phyloP scores from a whole-genome alignment of 2,888 invertebrate genomes.

The Meandrusa payeni region DNA sequence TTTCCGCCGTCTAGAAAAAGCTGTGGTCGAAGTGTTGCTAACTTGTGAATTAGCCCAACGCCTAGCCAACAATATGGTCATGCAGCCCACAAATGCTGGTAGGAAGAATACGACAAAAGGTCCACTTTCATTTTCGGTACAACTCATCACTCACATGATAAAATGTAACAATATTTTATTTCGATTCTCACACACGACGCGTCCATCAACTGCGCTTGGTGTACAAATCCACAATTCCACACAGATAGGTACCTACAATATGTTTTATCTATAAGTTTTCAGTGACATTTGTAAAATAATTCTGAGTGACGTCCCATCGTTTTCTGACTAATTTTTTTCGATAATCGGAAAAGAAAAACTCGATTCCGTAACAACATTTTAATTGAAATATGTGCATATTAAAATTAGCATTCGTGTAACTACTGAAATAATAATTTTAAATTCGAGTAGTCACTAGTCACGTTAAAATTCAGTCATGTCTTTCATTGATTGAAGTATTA shows the following conservation, averaged over 20 bases:
- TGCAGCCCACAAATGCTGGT: slow-evolving; percentile 75
- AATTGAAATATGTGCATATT: no score
- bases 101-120: slow-evolving; percentile 79
- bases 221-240: slow-evolving; percentile 17
- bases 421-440: no score
- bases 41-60: slow-evolving; percentile 75
- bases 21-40: slow-evolving; percentile 67
- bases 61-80: slow-evolving; percentile 74
- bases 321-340: not conserved
- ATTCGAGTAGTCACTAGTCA: no score
- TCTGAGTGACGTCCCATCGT: not conserved
- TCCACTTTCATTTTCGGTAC: slow-evolving; percentile 80
- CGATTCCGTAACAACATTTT: no score
- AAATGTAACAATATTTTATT: slow-evolving; percentile 65
- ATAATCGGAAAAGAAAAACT: no score
- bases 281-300: slow-evolving; percentile 18
- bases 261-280: no score
- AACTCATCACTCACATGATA: slow-evolving; percentile 81
- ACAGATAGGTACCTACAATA: not conserved
- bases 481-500: no score
- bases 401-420: no score
- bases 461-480: no score
- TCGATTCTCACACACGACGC: slow-evolving; percentile 35
- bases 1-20: slow-evolving; percentile 73
- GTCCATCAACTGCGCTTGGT: slow-evolving; percentile 18